Percentiles rank a stretch among this genome's conserved stretches.
phyloP scores from a whole-genome alignment of 2,888 invertebrate genomes.

The Ramazzottius varieornatus region DNA sequence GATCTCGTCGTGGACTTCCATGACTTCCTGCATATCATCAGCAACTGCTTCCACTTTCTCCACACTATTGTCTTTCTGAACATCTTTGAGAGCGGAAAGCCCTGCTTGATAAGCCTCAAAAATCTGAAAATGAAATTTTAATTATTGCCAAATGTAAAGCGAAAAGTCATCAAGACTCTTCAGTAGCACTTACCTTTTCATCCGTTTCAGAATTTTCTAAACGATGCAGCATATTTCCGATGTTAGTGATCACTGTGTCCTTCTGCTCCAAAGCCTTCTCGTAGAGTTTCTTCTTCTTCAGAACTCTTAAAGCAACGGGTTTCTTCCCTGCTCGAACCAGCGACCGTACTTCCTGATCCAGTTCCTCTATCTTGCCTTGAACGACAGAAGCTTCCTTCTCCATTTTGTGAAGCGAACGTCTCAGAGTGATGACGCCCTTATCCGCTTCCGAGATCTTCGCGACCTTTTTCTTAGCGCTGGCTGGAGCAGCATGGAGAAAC shows the following conservation, averaged over 20 bases:
- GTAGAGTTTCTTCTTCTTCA: background rate
- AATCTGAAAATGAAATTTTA: background rate
- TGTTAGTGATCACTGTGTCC: background rate
- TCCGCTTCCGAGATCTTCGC: background rate
- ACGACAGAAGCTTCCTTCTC: background rate
- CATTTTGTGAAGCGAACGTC: background rate
- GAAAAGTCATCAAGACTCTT: background rate
- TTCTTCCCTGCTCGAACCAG: background rate
- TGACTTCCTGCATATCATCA: background rate
- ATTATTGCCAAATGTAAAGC: background rate
- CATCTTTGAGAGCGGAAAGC: background rate
- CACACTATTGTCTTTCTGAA: background rate
- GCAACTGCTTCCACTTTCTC: background rate
- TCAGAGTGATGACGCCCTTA: background rate
- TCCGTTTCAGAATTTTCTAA: background rate
- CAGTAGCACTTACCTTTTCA: background rate
- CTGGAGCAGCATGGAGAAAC: background rate
- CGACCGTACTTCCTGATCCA: background rate
- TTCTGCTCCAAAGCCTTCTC: background rate
- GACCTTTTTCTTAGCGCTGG: background rate
- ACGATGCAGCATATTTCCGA: background rate
- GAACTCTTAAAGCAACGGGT: background rate
- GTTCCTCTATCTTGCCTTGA: background rate
- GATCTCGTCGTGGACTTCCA: background rate
- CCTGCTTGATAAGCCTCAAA: background rate